Evolutionary conservation across 1,140 invertebrate species (phyloP).

Genomic region (Drosophila ercepeae): DNA sequence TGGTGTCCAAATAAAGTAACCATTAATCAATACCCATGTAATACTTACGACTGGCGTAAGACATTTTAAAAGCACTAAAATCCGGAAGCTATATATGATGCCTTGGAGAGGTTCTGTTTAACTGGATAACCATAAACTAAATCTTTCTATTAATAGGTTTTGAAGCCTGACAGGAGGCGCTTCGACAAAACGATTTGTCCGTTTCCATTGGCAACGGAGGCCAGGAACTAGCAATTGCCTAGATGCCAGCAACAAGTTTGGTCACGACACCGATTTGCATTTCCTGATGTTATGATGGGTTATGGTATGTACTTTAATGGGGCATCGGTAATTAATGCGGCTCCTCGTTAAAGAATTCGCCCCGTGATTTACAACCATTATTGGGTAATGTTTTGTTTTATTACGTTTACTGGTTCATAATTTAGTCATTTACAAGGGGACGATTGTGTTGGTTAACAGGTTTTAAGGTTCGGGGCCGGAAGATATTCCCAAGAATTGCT

Average conservation of each 20-base stretch:
- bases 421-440: constrained; percentile 59
- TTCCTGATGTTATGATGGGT: constrained; percentile 17
- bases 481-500: constrained; percentile 11
- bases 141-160: constrained; percentile 31
- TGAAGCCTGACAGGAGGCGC: constrained; percentile 44
- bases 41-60: constrained; percentile 62
- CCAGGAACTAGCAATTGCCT: constrained; percentile 15
- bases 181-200: constrained; percentile 68
- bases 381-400: constrained; percentile 39
- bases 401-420: constrained; percentile 54
- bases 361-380: constrained; percentile 32
- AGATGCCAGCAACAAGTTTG: constrained; percentile 62
- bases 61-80: constrained; percentile 35
- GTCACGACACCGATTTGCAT: constrained; percentile 62
- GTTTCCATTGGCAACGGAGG: constrained; percentile 61
- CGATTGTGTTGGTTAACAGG: constrained; percentile 41
- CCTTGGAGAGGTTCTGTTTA: constrained; percentile 25
- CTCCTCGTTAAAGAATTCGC: constrained; percentile 19
- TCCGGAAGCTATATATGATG: neutral
- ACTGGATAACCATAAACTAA: constrained; percentile 36
- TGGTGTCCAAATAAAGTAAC: neutral
- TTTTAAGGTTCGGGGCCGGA: constrained; percentile 34
- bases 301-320: constrained; percentile 46
- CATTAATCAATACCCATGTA: neutral
- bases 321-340: constrained; percentile 28